Evolutionary conservation across 2,797 vertebrate species (phyloP).

Genomic region (Emys orbicularis): DNA sequence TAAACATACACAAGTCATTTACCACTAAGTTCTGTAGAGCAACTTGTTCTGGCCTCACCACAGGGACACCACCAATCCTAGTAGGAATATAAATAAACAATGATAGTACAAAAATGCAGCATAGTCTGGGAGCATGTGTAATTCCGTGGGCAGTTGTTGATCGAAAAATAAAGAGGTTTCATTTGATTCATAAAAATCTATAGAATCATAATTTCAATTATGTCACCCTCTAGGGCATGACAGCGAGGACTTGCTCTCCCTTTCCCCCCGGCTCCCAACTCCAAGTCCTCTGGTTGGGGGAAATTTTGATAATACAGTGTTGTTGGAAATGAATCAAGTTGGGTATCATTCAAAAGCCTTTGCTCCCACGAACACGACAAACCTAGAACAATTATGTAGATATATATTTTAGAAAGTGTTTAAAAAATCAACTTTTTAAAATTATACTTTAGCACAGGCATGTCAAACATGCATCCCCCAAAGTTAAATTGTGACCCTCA

Average conservation of each 20-base stretch:
- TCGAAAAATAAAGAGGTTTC: not conserved
- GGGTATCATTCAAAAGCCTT: not conserved
- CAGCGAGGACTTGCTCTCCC: not conserved
- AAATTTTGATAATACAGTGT: not conserved
- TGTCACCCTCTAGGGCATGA: not conserved
- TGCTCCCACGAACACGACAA: not conserved
- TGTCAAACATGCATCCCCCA: not conserved
- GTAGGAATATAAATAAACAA: slow-evolving; percentile 13
- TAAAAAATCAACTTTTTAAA: not conserved
- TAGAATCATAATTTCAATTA: not conserved
- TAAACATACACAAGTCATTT: slow-evolving; percentile 67
- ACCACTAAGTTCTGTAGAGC: slow-evolving; percentile 32
- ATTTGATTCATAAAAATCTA: not conserved
- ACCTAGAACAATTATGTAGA: not conserved
- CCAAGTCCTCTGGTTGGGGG: not conserved
- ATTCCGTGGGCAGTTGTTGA: not conserved
- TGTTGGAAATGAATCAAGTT: not conserved
- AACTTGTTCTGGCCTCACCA: slow-evolving; percentile 39
- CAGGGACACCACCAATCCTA: slow-evolving; percentile 27
- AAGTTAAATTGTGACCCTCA: not conserved
- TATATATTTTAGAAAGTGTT: not conserved
- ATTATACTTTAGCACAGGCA: not conserved
- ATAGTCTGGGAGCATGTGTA: not conserved
- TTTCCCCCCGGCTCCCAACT: not conserved
- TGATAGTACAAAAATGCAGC: not conserved